Evolutionary conservation across 2,797 vertebrate genomes (phyloP), one percentile per base, ranked within the genome.

Genomic region (Botia almorhae): DNA sequence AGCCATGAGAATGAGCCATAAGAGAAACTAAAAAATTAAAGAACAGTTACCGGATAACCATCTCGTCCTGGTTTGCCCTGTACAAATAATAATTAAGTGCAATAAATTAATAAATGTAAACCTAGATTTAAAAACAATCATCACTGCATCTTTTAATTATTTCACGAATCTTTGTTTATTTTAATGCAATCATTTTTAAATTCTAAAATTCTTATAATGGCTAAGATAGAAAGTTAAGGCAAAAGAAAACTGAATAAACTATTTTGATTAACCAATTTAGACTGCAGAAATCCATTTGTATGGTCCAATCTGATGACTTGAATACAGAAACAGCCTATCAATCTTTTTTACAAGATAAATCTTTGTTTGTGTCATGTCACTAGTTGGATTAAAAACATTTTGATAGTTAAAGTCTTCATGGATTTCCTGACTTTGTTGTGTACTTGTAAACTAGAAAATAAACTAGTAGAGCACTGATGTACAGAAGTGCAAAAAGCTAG

Each of bases 41-140:
- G 85, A 1, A 76, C 80, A 92, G 92, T 98, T 98, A 98, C 97
- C 97, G 97, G 97, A 91, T 98, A 98, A 94, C 97, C 97, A 89
- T 98, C 96, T 19, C 96, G 95, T 96, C 97, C 97, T 92, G 95
- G 92, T 89, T 96, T 96, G 90, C 97, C 97, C 97, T 98, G 96
- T 94, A 92, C 92, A 93, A 90, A 94, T 95, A 95, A 94, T 80
- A 92, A 89, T 88, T 84, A 88, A 12, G 17, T 76, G 50, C 64
- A n/a, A 89, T n/a, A 50, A 67, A 74, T 55, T 16, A 68, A 69
- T 50, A 19, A 50, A 76, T 36, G 33, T 7, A 56, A n/a, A 43
- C 6, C 6, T 39, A 48, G 39, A 21, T 23, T 39, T 23, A 76
- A 61, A 23, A 60, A 26, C 23, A 26, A 23, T 10, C 11, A 33